Conservation (phyloP, 92 coral and sea anemone species). For the Phenganax marumi region DNA sequence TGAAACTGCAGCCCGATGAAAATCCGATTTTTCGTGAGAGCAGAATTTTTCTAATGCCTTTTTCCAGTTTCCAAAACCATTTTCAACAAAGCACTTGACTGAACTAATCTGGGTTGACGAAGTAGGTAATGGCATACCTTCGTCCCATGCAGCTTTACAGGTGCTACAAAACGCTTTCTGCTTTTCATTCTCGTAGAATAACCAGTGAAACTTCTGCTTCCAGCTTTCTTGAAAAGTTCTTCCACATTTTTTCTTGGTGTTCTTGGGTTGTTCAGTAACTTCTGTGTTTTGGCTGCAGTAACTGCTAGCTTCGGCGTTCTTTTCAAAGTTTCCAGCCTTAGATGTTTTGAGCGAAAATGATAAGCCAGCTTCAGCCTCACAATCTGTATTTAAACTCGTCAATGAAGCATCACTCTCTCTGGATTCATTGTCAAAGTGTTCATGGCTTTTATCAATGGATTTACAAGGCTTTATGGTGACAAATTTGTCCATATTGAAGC, state of each 20-base stretch:
- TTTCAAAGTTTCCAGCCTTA: background rate
- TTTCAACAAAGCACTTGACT: conserved; percentile 35
- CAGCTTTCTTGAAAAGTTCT: conserved; percentile 35
- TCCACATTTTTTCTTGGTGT: conserved; percentile 34
- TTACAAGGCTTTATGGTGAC: background rate
- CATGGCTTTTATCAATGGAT: background rate
- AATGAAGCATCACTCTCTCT: background rate
- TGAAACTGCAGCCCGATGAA: conserved; percentile 54
- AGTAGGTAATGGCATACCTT: conserved; percentile 38
- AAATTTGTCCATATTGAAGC: conserved; percentile 22
- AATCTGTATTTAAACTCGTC: conserved; percentile 12
- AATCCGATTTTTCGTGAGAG: conserved; percentile 53
- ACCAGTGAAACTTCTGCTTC: conserved; percentile 37
- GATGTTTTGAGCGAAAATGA: conserved; percentile 5
- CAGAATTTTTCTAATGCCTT: conserved; percentile 59
- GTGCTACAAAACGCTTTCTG: conserved; percentile 37
- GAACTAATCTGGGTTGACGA: conserved; percentile 21
- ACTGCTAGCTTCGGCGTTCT: conserved; percentile 15
- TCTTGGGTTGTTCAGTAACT: conserved; percentile 19
- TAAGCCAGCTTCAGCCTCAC: conserved; percentile 19
- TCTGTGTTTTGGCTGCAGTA: background rate
- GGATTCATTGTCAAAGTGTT: conserved; percentile 19
- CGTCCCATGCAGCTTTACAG: conserved; percentile 33
- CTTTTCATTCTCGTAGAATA: conserved; percentile 41
- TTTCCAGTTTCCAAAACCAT: conserved; percentile 62